Conservation (phyloP, 92 coral and sea anemone species). For the Zoanthus solanderi region DNA sequence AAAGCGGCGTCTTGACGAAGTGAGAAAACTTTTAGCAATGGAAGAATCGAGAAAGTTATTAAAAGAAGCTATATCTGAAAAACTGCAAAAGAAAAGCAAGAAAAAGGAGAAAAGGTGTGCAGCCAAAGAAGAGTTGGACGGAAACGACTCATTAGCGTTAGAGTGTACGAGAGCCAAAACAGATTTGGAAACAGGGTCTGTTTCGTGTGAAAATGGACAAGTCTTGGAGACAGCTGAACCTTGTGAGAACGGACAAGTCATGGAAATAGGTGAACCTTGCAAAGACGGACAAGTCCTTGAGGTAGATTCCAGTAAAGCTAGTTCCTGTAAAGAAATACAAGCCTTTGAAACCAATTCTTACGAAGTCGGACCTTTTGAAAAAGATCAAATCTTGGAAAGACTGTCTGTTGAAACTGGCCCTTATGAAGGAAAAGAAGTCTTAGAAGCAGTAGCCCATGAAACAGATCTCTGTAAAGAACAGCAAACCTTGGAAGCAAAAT, state of each 20-base stretch:
- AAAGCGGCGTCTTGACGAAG: conserved; percentile 64
- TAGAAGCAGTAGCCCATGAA: background rate
- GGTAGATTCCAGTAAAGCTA: background rate
- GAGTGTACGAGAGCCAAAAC: conserved; percentile 2
- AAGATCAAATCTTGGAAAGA: background rate
- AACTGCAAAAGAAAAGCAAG: conserved; percentile 41
- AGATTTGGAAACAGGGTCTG: conserved; percentile 20
- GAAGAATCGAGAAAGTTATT: conserved; percentile 57
- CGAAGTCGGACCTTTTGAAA: background rate
- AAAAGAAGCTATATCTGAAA: conserved; percentile 55
- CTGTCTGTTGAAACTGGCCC: background rate
- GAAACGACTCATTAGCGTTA: background rate
- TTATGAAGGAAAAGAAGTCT: background rate
- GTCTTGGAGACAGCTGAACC: background rate
- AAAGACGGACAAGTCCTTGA: background rate
- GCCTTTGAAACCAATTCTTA: background rate
- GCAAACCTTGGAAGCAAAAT: background rate
- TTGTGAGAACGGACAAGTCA: background rate
- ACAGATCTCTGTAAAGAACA: background rate
- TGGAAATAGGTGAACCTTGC: background rate
- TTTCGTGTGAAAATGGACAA: background rate
- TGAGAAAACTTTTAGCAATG: conserved; percentile 54
- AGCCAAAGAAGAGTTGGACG: background rate
- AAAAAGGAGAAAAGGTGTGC: conserved; percentile 32
- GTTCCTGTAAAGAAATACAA: background rate